These are phyloP conservation scores for Entosphenus tridentatus DNA, from an alignment of 2,113 vertebrate genomes.

Conservation along the genomic window DNA sequence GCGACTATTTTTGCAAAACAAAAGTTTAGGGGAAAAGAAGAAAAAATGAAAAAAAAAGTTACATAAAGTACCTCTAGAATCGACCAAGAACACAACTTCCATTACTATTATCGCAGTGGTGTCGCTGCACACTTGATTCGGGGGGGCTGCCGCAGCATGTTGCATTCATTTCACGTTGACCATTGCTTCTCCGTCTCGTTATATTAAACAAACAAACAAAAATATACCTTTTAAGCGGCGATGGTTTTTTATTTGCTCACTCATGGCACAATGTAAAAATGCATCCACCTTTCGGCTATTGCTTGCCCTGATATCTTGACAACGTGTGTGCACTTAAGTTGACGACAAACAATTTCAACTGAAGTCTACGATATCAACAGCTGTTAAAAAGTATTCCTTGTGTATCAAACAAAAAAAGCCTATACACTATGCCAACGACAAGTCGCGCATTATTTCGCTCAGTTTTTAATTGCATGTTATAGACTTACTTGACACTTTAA, in stretches of 20 bases:
- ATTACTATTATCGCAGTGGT: background rate
- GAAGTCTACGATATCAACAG: background rate
- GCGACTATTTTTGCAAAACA: slow-evolving; percentile 5
- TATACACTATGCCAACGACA: slow-evolving; percentile 5
- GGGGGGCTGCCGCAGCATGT: background rate
- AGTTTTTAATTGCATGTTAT: slow-evolving; percentile 2
- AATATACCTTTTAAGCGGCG: too few species aligned
- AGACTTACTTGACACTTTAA: slow-evolving; percentile 5
- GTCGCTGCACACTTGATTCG: background rate
- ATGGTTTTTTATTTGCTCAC: background rate
- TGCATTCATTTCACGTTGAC: too few species aligned
- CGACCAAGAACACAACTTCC: slow-evolving; percentile 1
- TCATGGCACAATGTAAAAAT: slow-evolving; percentile 1
- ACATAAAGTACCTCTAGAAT: background rate
- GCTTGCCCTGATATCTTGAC: background rate
- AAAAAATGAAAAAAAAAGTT: background rate
- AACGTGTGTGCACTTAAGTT: background rate
- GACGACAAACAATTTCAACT: background rate
- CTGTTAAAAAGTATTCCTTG: slow-evolving; percentile 1
- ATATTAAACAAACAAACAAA: too few species aligned
- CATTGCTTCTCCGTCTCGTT: too few species aligned
- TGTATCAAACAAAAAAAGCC: background rate
- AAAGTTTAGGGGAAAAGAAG: background rate
- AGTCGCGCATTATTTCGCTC: background rate
- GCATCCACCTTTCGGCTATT: background rate